phyloP scores from a whole-genome alignment of 2,797 vertebrate genomes.

The Cirrhinus molitorella region DNA sequence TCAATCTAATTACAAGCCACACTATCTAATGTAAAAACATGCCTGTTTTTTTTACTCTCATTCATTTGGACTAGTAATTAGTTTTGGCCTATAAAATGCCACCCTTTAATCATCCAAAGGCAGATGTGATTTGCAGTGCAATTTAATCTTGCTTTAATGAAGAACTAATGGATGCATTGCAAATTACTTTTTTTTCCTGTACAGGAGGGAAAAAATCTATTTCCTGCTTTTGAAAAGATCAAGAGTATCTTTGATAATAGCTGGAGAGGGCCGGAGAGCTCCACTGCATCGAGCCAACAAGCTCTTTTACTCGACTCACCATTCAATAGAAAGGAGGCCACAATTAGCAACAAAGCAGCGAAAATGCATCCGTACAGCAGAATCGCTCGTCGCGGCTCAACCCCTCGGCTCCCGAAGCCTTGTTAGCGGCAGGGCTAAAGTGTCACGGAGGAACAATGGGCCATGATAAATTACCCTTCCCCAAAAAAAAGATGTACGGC shows the following conservation, averaged over 20 bases:
- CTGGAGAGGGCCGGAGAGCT: slow-evolving; percentile 93
- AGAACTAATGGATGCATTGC: slow-evolving; percentile 99
- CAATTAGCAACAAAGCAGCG: slow-evolving; percentile 94
- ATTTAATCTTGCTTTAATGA: slow-evolving; percentile 99
- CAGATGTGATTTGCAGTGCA: slow-evolving; percentile 99
- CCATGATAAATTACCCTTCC: slow-evolving; percentile 98
- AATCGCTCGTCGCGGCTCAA: slow-evolving; percentile 90
- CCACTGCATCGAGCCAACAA: slow-evolving; percentile 95
- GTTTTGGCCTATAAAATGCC: slow-evolving; percentile 99
- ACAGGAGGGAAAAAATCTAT: slow-evolving; percentile 95
- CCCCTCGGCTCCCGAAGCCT: slow-evolving; percentile 90
- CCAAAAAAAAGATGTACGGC: slow-evolving; percentile 92
- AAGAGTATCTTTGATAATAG: slow-evolving; percentile 99
- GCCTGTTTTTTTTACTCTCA: slow-evolving; percentile 97
- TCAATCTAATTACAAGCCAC: slow-evolving; percentile 99
- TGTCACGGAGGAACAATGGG: slow-evolving; percentile 97
- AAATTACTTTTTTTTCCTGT: slow-evolving; percentile 95
- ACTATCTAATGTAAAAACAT: slow-evolving; percentile 99
- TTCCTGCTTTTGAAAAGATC: slow-evolving; percentile 99
- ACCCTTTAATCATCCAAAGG: slow-evolving; percentile 99
- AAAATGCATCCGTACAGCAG: slow-evolving; percentile 89
- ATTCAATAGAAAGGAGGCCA: slow-evolving; percentile 99
- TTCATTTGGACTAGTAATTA: slow-evolving; percentile 99
- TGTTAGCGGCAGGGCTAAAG: slow-evolving; percentile 96
- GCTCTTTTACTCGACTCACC: slow-evolving; percentile 98